Evolutionary conservation across 1,140 invertebrate species (phyloP).

Genomic region (Papilio helenus): DNA sequence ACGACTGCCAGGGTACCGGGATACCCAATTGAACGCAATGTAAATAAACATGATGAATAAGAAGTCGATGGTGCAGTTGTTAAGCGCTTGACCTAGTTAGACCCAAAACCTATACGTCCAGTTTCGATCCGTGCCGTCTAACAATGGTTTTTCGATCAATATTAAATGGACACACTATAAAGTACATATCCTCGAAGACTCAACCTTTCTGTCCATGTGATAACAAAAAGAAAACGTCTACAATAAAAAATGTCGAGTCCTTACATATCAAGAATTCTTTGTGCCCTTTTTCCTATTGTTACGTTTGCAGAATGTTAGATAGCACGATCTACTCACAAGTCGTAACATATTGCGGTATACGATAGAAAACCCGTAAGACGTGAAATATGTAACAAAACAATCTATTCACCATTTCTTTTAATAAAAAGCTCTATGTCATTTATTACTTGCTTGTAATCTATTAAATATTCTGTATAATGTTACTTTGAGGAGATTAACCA

Average conservation of each 20-base stretch:
- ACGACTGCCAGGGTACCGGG: too few species aligned
- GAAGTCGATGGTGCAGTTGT: too few species aligned
- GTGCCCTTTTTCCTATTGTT: not conserved
- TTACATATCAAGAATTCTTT: not conserved
- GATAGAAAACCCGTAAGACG: not conserved
- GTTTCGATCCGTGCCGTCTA: too few species aligned
- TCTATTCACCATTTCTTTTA: not conserved
- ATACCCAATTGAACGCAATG: too few species aligned
- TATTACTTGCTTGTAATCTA: not conserved
- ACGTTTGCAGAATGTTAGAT: not conserved
- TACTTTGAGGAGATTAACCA: not conserved
- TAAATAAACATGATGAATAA: too few species aligned
- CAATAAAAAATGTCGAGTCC: not conserved
- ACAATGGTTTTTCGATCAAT: too few species aligned
- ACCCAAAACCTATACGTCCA: too few species aligned
- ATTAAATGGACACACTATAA: not conserved
- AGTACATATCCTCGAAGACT: not conserved
- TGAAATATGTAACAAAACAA: not conserved
- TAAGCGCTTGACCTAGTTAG: too few species aligned
- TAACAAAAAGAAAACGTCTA: not conserved
- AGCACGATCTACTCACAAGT: not conserved
- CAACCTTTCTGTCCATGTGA: not conserved
- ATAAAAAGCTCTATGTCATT: not conserved
- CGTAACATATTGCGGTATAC: not conserved
- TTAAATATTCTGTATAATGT: not conserved